Evolutionary conservation across 1,140 invertebrate genomes (phyloP), one percentile per base, ranked within the genome.

Genomic region (Ceratosolen solmsi): DNA sequence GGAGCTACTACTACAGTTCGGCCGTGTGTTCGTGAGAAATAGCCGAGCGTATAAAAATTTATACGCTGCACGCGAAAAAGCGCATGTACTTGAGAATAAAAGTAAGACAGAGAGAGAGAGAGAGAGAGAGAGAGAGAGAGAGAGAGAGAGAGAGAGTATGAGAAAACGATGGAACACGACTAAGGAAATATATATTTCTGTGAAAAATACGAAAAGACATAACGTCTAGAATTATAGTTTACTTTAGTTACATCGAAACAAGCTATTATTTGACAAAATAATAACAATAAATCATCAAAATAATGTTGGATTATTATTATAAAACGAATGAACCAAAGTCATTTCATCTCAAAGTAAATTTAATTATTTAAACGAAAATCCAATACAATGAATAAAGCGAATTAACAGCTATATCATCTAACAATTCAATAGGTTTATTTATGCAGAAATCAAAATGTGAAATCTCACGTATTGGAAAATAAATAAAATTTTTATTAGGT

Each of bases 11-110:
- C 13, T 46, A 71, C 38, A 49, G 27, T 27, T 33, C 5, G 30
- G 17, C 17, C 46, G 27, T 9, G n/a, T 22, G 30, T 68, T 65
- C 22, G 38, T 78, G 81, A 82, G 46, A 82, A 82, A 82, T 78
- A 41, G 80, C 27, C 54, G 54, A 22, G 75, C 38, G 80, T 72
- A 72, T 68, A 74, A 74, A 80, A 80, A 73, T 80, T 38, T 80
- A 80, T 80, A 49, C 77, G 30, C 49, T 33, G 20, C 13, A 72
- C 27, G 70, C 41, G 41, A 72, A 25, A 72, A 72, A 27, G 38
- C 54, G 74, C 54, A 56, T 60, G 36, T 33, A 60, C 78, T 27
- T 54, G 33, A 27, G 54, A 73, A 27, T 20, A 27, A 73, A 73
- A 49, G 71, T 36, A 13, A 38, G 38, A 27, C n/a, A 0, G 27